Percentiles rank a stretch among this genome's conserved stretches.
phyloP scores from a whole-genome alignment of 53 echinoderm and acorn worm genomes.

The Mesocentrotus franciscanus region DNA sequence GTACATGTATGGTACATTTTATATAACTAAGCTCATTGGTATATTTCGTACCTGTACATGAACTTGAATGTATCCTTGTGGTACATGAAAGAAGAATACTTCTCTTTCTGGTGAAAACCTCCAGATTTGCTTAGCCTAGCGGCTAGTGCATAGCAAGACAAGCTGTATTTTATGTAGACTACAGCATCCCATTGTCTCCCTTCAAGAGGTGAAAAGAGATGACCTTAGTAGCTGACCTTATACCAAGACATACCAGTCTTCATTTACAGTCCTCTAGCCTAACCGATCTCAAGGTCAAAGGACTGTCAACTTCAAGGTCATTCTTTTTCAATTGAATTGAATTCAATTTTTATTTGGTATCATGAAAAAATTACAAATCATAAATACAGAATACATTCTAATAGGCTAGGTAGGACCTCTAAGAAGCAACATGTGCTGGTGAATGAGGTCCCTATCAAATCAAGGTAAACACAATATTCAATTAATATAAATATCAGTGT shows the following conservation, averaged over 20 bases:
- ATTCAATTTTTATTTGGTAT: too few relatives aligned
- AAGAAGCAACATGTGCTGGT: too few relatives aligned
- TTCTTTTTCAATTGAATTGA: background rate
- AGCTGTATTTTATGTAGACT: conserved; percentile 1
- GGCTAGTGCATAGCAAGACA: background rate
- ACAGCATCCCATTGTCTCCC: conserved; percentile 18
- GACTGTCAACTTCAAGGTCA: background rate
- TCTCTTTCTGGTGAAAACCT: background rate
- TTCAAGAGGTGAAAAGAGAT: background rate
- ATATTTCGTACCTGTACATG: too few relatives aligned
- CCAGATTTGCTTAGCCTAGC: background rate
- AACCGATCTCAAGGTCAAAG: background rate
- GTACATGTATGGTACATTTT: too few relatives aligned
- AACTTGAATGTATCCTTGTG: background rate
- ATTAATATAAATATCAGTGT: too few relatives aligned
- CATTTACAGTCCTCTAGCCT: background rate
- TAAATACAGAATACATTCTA: too few relatives aligned
- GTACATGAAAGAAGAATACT: background rate
- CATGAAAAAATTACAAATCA: too few relatives aligned
- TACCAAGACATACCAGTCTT: conserved; percentile 16
- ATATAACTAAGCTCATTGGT: too few relatives aligned
- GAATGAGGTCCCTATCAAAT: background rate
- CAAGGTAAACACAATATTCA: background rate
- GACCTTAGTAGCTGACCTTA: conserved; percentile 1
- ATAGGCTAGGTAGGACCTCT: too few relatives aligned